Evolutionary conservation across 2,888 invertebrate genomes (phyloP).

Genomic region (Agrochola circellaris): DNA sequence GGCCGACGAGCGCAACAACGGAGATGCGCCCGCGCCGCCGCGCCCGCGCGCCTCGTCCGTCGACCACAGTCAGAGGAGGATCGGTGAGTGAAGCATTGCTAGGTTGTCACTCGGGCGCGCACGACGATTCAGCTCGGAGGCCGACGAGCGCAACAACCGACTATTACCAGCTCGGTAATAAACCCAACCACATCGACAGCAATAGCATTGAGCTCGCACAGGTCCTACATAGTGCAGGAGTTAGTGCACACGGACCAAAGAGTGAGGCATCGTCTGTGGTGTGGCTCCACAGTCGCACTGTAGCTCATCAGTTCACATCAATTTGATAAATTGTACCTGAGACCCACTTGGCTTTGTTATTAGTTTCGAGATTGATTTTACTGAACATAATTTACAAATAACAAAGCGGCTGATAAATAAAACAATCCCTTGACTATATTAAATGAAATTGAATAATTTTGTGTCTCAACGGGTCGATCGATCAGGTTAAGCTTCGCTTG

Average conservation of each 20-base stretch:
- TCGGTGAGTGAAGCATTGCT: conserved; percentile 75
- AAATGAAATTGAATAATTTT: neutral
- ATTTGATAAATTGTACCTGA: neutral
- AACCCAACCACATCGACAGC: too few species aligned
- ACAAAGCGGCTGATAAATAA: neutral
- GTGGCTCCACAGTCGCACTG: neutral
- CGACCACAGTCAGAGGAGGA: conserved; percentile 90
- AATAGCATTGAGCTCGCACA: too few species aligned
- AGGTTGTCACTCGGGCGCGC: neutral
- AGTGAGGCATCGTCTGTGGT: neutral
- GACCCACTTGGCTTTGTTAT: neutral
- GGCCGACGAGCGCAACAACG: conserved; percentile 80
- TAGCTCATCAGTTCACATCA: neutral
- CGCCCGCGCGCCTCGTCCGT: conserved; percentile 92
- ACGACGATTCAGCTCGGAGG: too few species aligned
- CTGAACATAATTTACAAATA: too few species aligned
- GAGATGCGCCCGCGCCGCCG: conserved; percentile 86
- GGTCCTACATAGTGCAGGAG: too few species aligned
- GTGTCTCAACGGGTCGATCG: too few species aligned
- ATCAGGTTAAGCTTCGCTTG: too few species aligned
- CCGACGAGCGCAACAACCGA: too few species aligned
- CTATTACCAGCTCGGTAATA: too few species aligned
- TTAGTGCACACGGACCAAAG: neutral
- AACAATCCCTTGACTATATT: neutral
- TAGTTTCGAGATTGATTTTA: neutral